Evolutionary conservation across 1,140 invertebrate species (phyloP).

Genomic region (Dinoponera quadriceps): DNA sequence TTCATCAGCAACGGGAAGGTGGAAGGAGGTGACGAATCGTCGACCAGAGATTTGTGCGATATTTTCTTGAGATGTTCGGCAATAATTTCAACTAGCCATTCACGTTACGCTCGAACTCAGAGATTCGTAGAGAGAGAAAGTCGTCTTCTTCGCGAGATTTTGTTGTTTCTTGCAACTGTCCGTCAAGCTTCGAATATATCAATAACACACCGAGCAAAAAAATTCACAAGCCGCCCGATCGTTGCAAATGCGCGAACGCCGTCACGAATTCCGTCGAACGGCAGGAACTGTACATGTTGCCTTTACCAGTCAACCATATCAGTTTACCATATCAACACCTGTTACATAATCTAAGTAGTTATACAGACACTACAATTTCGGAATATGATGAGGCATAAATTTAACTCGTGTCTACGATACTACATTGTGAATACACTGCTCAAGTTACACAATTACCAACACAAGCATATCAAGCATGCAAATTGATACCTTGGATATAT

Average conservation of each 20-base stretch:
- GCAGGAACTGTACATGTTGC: no score
- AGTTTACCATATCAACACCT: no score
- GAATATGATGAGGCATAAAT: slow-evolving; percentile 24
- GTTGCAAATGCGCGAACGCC: not conserved
- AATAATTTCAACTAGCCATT: not conserved
- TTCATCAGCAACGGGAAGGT: no score
- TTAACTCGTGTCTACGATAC: not conserved
- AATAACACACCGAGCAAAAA: no score
- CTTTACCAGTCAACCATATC: no score
- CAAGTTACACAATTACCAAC: not conserved
- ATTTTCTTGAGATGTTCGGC: not conserved
- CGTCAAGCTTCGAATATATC: no score
- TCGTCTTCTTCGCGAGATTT: not conserved
- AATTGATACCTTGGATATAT: slow-evolving; percentile 3
- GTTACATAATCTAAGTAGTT: slow-evolving; percentile 26
- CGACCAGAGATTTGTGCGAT: not conserved
- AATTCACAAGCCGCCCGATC: no score
- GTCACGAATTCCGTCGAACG: not conserved
- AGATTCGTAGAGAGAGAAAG: not conserved
- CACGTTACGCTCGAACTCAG: no score
- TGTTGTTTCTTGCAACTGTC: not conserved
- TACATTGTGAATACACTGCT: slow-evolving; percentile 18
- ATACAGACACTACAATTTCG: slow-evolving; percentile 11
- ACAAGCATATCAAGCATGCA: not conserved
- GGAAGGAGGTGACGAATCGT: no score